These are phyloP conservation scores for Eupithecia tripunctaria DNA, from an alignment of 2,888 invertebrate species.

Conservation along the genomic window DNA sequence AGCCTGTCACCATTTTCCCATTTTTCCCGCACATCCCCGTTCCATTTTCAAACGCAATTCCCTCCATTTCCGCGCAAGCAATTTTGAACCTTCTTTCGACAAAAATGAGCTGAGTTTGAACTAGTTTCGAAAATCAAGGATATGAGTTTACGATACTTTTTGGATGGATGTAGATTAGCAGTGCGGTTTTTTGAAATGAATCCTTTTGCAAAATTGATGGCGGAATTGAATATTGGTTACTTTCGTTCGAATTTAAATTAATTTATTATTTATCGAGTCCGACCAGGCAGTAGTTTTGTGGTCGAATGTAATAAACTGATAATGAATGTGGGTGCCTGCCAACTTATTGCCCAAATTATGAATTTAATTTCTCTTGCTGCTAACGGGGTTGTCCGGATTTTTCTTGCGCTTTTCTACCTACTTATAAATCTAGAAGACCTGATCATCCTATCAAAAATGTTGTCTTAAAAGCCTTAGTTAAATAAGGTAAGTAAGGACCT, in stretches of 20 bases:
- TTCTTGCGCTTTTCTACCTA: too few relatives aligned
- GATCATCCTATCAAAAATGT: too few relatives aligned
- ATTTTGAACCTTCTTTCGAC: slow-evolving; percentile 41
- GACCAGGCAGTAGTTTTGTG: slow-evolving; percentile 54
- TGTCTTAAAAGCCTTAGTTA: too few relatives aligned
- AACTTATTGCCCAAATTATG: neutral
- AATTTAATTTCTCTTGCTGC: neutral
- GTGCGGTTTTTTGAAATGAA: slow-evolving; percentile 80
- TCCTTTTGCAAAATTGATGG: slow-evolving; percentile 73
- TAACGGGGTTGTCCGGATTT: neutral
- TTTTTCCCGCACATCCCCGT: slow-evolving; percentile 69
- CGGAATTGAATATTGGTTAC: slow-evolving; percentile 71
- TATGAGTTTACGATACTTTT: slow-evolving; percentile 49
- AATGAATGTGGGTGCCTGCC: slow-evolving; percentile 30
- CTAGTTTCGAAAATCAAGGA: slow-evolving; percentile 22
- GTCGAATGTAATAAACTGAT: slow-evolving; percentile 54
- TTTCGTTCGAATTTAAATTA: slow-evolving; percentile 46
- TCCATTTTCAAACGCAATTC: slow-evolving; percentile 43
- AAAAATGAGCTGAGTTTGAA: slow-evolving; percentile 24
- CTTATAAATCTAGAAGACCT: too few relatives aligned
- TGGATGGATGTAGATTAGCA: slow-evolving; percentile 59
- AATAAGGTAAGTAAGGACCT: too few relatives aligned
- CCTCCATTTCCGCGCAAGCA: slow-evolving; percentile 6
- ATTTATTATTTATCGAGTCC: slow-evolving; percentile 60
- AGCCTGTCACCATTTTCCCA: slow-evolving; percentile 80